Percentiles rank a stretch among this genome's conserved stretches.
These are phyloP conservation scores for Gobius niger DNA, from an alignment of 2,113 vertebrate genomes.

Conservation along the genomic window DNA sequence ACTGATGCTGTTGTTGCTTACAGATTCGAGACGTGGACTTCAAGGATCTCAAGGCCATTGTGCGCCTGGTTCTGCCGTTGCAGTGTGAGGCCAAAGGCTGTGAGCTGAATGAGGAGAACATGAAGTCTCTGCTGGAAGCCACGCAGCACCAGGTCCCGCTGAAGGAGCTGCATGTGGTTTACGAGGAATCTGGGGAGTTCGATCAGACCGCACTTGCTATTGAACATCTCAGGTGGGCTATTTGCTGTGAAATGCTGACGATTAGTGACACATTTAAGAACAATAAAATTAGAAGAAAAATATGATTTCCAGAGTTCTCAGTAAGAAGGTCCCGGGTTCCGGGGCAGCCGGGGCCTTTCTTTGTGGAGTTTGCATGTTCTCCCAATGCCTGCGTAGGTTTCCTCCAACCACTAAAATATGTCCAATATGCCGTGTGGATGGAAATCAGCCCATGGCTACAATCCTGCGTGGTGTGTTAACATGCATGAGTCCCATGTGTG, in stretches of 20 bases:
- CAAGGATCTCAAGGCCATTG: slow-evolving; percentile 79
- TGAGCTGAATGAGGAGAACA: slow-evolving; percentile 79
- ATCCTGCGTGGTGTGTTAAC: too few species aligned
- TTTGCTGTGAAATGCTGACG: not conserved
- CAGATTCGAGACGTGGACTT: slow-evolving; percentile 85
- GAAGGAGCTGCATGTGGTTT: slow-evolving; percentile 86
- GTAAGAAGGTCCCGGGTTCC: too few species aligned
- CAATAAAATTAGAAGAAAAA: not conserved
- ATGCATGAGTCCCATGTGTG: too few species aligned
- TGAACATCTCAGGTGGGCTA: slow-evolving; percentile 88
- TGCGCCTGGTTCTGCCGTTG: slow-evolving; percentile 80
- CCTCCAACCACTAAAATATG: too few species aligned
- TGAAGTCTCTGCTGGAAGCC: slow-evolving; percentile 81
- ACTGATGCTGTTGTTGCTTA: slow-evolving; percentile 14
- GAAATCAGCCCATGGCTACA: too few species aligned
- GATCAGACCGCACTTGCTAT: slow-evolving; percentile 90
- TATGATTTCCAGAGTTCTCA: not conserved
- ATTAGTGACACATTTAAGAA: not conserved
- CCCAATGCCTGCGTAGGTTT: too few species aligned
- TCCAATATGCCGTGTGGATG: too few species aligned
- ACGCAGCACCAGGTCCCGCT: slow-evolving; percentile 81
- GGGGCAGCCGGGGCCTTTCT: too few species aligned
- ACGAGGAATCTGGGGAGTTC: slow-evolving; percentile 85
- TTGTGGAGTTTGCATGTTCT: too few species aligned
- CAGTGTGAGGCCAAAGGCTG: slow-evolving; percentile 79